Evolutionary conservation across 1,140 invertebrate species (phyloP).

Genomic region (Holotrichia oblita): DNA sequence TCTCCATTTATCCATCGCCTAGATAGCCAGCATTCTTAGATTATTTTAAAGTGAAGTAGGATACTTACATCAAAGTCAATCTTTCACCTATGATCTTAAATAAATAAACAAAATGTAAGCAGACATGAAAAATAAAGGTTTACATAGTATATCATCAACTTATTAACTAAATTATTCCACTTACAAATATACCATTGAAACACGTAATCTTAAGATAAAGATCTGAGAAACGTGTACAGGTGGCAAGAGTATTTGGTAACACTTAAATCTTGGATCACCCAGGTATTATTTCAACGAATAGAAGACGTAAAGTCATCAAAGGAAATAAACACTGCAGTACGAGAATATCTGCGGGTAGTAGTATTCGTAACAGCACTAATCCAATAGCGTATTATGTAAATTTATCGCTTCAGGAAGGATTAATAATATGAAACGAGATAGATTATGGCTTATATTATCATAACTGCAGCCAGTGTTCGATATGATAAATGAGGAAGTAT

Average conservation of each 20-base stretch:
- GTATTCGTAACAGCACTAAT: neutral
- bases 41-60: too few relatives aligned
- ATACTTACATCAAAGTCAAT: too few relatives aligned
- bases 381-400: constrained; percentile 11
- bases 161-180: too few relatives aligned
- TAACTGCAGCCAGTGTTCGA: neutral
- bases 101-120: too few relatives aligned
- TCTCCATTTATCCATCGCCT: too few relatives aligned
- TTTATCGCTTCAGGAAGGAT: constrained; percentile 4
- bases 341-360: neutral
- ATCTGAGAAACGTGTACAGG: neutral
- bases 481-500: neutral
- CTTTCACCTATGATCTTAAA: too few relatives aligned
- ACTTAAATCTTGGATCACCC: neutral
- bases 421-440: constrained; percentile 14
- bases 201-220: constrained; percentile 16
- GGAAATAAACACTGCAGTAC: neutral
- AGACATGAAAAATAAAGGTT: too few relatives aligned
- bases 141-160: too few relatives aligned
- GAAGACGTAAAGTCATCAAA: constrained; percentile 13
- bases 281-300: neutral
- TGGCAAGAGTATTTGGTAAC: neutral
- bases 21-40: too few relatives aligned
- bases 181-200: neutral
- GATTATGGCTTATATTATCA: neutral